Base-by-base conservation (phyloP, 1,140 invertebrate genomes). In the Colletes gigas region DNA sequence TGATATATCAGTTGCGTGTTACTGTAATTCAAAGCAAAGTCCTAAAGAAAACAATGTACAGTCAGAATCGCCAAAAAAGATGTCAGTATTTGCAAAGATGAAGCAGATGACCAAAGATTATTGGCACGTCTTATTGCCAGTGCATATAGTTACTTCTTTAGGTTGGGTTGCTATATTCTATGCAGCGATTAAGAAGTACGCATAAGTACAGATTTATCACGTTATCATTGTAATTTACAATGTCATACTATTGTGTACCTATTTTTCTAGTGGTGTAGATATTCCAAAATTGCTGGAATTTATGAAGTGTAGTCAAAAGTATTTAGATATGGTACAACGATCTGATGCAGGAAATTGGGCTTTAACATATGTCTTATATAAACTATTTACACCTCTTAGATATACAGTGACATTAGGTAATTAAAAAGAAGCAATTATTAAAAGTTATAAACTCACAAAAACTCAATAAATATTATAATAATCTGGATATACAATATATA, bases 81-180 rank as follows among this genome's bases (percentile, higher is more conserved):
- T 94, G 44, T 94, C 95, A 6, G 86, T 98, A 14, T 96, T 98
- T 90, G 95, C 97, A 88, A 96, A 95, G 88, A 98, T 99, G 92
- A 99, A 98, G 92, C 94, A 96, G 89, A 97, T 99, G 95, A 97
- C 97, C 89, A 97, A 96, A 92, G 96, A 99, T 90, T 99, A 99
- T 93, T 99, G 98, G 97, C 98, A 99, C 93, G 96, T 99, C 76
- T 90, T 98, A 54, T 93, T 99, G 75, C 98, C 97, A 50, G 98
- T 99, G 1, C 98, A 99, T 93, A 87, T 97, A 73, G 94, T 96
- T 8, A 99, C 98, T 14, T 99, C 98, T 1, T 91, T 95, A 72
- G 94, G 96, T 78, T 99, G 98, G 98, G 96, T 96, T 92, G 96
- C 96, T 14, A 92, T 95, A 19, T 98, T 98, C 92, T 99, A 98